Base-by-base conservation (phyloP, 2,797 vertebrate genomes). In the Crocidura indochinensis region DNA sequence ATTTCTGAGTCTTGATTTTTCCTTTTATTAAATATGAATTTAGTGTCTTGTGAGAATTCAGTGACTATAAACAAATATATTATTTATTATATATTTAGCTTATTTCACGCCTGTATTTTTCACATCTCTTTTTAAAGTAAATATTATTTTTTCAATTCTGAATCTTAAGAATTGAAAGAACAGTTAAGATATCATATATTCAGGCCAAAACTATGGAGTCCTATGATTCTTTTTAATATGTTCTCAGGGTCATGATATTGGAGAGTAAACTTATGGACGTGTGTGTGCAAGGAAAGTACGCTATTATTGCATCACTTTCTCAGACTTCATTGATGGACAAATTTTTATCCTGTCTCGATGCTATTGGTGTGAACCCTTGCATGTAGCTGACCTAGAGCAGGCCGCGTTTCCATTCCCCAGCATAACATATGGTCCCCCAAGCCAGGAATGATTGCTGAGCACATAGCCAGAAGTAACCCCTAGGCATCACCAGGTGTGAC, bases 131-230 rank as follows among this genome's bases (percentile, higher is more conserved):
- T 92, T 8, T 19, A 76, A 19, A 77, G 31, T 29, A 31, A 1
- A 38, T 77, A 73, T 77, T 84, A 26, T 5, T 78, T 60, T 2
- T 53, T 27, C 0, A 17, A 9, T 73, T 26, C 26, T 83, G 9
- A 19, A 91, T 89, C 38, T 74, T 71, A 74, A 14, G 24, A 1
- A 49, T 10, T 90, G 11, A 87, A 87, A 93, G 62, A 90, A 68
- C 38, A 92, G 76, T 62, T 71, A 94, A n/a, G n/a, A n/a, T n/a
- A 72, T 83, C 17, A 62, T 46, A 71, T 85, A 73, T 79, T 62
- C 85, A 93, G 14, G 8, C 15, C 68, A 75, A 49, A 56, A 17
- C 11, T 31, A 31, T 77, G 2, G 5, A 9, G 2, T 60, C 20
- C 75, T 44, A 26, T 26, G 0, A 17, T 80, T 80, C 84, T 12